Conservation (phyloP, 2,888 invertebrate species). For the Drosophila setosimentum region DNA sequence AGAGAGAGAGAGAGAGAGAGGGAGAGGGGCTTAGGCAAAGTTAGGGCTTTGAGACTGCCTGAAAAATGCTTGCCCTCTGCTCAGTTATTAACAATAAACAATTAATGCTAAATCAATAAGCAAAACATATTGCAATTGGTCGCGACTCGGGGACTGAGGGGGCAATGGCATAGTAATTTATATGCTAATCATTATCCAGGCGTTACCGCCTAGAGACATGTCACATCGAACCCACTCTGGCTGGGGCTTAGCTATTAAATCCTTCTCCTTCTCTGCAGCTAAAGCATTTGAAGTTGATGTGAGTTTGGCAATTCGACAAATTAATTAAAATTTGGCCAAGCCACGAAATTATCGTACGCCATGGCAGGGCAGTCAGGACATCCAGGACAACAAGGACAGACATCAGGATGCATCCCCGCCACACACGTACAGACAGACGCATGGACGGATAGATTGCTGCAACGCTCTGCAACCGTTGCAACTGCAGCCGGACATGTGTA, state of each 20-base stretch:
- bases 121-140: conserved; percentile 51
- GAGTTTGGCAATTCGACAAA: conserved; percentile 49
- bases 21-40: neutral
- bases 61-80: conserved; percentile 11
- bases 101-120: conserved; percentile 79
- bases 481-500: conserved; percentile 63
- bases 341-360: conserved; percentile 67
- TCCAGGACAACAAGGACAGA: neutral
- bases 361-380: conserved; percentile 17
- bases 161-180: conserved; percentile 65
- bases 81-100: conserved; percentile 77
- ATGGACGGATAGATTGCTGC: conserved; percentile 9
- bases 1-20: neutral
- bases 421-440: neutral
- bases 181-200: conserved; percentile 68
- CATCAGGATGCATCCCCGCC: neutral
- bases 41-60: neutral
- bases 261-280: conserved; percentile 10
- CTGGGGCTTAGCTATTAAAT: conserved; percentile 31
- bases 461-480: conserved; percentile 16
- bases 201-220: conserved; percentile 7
- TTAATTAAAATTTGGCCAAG: conserved; percentile 71
- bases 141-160: neutral
- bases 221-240: neutral
- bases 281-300: conserved; percentile 36